Evolutionary conservation across 2,113 vertebrate species (phyloP), one percentile per base, ranked within the genome.

Genomic region (Onychostruthus taczanowskii): DNA sequence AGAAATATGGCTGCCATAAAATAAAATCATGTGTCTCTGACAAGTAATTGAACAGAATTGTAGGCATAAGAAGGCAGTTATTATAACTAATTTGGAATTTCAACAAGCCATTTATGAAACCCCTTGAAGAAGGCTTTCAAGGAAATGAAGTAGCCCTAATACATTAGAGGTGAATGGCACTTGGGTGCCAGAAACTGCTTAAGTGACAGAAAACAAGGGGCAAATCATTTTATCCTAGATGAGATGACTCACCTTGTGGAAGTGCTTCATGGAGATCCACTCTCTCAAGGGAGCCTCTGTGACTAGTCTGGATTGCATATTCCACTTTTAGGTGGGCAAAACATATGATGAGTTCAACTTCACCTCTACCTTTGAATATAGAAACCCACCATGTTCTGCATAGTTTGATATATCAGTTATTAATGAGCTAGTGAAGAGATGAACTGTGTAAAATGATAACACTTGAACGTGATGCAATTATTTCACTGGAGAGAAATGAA

Each of bases 41-140:
- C 50, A 47, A 81, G 16, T 64, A 52, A 89, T 81, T 66, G 70
- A 94, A 61, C 7, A 8, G 56, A 89, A 52, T 27, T 6, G 5
- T 52, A 66, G 68, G 19, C 67, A 86, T 31, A 75, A 49, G 59
- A 84, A 85, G 46, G 44, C 22, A 75, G 39, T 81, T 93, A 67
- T 88, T 86, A 72, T 39, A 89, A 87, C 62, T 94, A 93, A 92
- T 89, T 46, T 95, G 56, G 88, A 88, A 67, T 93, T 95, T 90
- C 61, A 87, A 86, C 23, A 84, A 74, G 68, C 47, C 18, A 37
- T 94, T 92, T 88, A 88, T 78, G 63, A 93, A 83, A 49, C 21
- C 21, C 6, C 68, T 87, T 90, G 85, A 93, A 95, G n/a, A 11
- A 95, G 13, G 58, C 56, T 84, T 90, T 94, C 68, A 89, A 90